Base-by-base conservation (phyloP, 2,797 vertebrate species). In the Allobates femoralis region DNA sequence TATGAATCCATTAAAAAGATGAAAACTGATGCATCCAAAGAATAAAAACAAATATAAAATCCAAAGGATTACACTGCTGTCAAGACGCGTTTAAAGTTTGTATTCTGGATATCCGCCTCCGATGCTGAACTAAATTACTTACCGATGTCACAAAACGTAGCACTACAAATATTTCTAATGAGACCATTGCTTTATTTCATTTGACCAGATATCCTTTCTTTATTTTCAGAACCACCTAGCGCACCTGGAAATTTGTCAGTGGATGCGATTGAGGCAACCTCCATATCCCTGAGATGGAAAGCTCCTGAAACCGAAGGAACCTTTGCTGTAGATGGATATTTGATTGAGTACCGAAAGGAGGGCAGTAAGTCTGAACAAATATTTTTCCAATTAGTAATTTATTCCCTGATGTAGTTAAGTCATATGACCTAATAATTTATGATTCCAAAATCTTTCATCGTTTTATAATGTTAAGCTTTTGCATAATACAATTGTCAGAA, bases 321-420 rank as follows among this genome's bases (percentile, higher is more conserved):
- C 56, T 90, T 92, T 0, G 94, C 94, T 32, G 89, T 98, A 89
- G 95, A 96, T 28, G 98, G 98, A 91, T 99, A 97, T 23, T n/a
- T 93, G 34, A 85, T 99, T 32, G 97, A 99, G 89, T 94, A 96
- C 92, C 91, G 96, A 94, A 95, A 95, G 91, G 95, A 97, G 88
- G 97, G 97, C 94, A 95, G 98, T 99, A 92, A 92, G 98, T 92
- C 78, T 71, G n/a, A 19, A 71, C 16, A 21, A 4, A 10, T 56
- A 5, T 83, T 73, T 74, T 28, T n/a, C n/a, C 67, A 69, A 51
- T 51, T 26, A n/a, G 26, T 55, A 10, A 34, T 37, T 56, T 83
- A 53, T 41, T 67, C 2, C 15, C 5, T 19, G 19, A 67, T 62
- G 60, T 62, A 62, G 1, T 26, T 62, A 11, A 62, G n/a, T 62